Percentiles rank a stretch among this genome's conserved stretches.
These are phyloP conservation scores for Campodea augens DNA, from an alignment of 1,140 invertebrate species.

Conservation along the genomic window DNA sequence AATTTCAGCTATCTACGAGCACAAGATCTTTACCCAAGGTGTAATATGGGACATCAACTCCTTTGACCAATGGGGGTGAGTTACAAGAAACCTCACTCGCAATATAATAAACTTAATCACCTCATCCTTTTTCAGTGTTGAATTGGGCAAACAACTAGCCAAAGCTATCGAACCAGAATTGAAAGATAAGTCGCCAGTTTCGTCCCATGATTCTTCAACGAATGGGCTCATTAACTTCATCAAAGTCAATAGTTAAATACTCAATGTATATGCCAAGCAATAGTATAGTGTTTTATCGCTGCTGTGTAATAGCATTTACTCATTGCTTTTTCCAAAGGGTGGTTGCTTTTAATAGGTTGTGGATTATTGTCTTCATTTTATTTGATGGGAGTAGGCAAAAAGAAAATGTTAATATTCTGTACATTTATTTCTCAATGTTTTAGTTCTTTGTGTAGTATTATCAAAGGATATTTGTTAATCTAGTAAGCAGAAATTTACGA, in stretches of 20 bases:
- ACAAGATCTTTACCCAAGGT: slow-evolving; percentile 97
- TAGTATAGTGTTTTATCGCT: too few species aligned
- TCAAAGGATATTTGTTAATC: too few species aligned
- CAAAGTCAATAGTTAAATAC: slow-evolving; percentile 32
- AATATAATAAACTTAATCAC: slow-evolving; percentile 1
- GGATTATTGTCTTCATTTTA: too few species aligned
- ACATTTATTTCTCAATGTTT: too few species aligned
- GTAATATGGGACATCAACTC: slow-evolving; percentile 99
- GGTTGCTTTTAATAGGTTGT: too few species aligned
- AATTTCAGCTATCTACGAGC: slow-evolving; percentile 80
- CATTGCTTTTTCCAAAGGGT: too few species aligned
- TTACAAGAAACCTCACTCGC: slow-evolving; percentile 10
- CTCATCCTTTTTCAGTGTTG: slow-evolving; percentile 44
- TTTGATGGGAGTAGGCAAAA: too few species aligned
- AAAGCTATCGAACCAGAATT: slow-evolving; percentile 94
- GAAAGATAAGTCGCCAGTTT: slow-evolving; percentile 34
- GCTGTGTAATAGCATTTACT: too few species aligned
- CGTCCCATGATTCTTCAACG: slow-evolving; percentile 74
- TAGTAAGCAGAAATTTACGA: too few species aligned
- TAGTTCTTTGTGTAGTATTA: too few species aligned
- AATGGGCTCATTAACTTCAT: slow-evolving; percentile 92
- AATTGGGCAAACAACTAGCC: slow-evolving; percentile 94
- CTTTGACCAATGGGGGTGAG: slow-evolving; percentile 97
- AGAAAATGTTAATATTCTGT: too few species aligned
- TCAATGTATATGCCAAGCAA: background rate